Evolutionary conservation across 2,797 vertebrate species (phyloP).

Genomic region (Notolepis coatsorum): DNA sequence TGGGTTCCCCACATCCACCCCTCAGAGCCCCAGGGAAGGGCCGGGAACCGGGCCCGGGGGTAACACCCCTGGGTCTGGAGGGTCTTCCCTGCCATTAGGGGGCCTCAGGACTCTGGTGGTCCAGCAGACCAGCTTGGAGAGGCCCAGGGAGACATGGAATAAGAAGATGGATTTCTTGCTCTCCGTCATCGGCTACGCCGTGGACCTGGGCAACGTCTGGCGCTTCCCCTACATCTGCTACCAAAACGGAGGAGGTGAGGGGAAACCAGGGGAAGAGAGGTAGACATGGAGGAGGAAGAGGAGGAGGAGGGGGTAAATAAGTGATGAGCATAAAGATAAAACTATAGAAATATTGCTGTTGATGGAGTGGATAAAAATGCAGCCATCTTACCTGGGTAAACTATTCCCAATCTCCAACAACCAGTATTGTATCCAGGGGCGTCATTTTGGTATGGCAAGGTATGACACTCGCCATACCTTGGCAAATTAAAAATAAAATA

Average conservation of each 20-base stretch:
- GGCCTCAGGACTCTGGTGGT: constrained; percentile 86
- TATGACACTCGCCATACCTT: too few relatives aligned
- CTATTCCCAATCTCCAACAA: too few relatives aligned
- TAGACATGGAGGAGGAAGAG: background rate
- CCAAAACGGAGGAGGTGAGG: constrained; percentile 98
- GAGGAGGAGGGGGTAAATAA: background rate
- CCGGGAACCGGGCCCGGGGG: constrained; percentile 61
- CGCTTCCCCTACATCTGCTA: constrained; percentile 99
- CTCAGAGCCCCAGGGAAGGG: constrained; percentile 82
- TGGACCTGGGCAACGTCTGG: constrained; percentile 98
- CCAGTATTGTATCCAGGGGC: too few relatives aligned
- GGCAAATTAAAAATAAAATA: too few relatives aligned
- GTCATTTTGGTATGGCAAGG: too few relatives aligned
- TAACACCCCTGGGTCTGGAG: constrained; percentile 35
- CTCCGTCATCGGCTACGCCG: constrained; percentile 96
- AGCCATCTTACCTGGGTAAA: too few relatives aligned
- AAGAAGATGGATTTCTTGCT: constrained; percentile 99
- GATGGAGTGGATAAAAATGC: too few relatives aligned
- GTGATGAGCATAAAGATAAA: too few relatives aligned
- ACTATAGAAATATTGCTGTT: too few relatives aligned
- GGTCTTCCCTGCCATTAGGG: constrained; percentile 51
- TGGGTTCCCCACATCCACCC: constrained; percentile 87
- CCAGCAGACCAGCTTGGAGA: constrained; percentile 86
- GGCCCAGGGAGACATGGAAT: constrained; percentile 93
- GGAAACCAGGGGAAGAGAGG: background rate